These are phyloP conservation scores for Anticlea derivata DNA, from an alignment of 2,888 invertebrate genomes.

Conservation along the genomic window DNA sequence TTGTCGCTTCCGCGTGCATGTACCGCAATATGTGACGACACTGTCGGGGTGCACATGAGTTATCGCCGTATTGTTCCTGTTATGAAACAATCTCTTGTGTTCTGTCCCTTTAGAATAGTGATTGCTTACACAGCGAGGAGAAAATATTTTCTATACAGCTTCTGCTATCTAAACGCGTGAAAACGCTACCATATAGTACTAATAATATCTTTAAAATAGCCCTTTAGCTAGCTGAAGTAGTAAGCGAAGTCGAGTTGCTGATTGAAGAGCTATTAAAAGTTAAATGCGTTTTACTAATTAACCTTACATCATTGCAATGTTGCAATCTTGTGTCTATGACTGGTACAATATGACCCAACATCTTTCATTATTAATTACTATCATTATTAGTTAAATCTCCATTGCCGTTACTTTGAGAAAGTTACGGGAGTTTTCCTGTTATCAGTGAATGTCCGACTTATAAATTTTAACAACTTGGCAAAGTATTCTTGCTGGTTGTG, in stretches of 20 bases:
- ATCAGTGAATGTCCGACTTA: constrained; percentile 32
- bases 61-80: constrained; percentile 27
- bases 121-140: neutral
- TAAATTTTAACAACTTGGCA: constrained; percentile 35
- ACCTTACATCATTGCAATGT: constrained; percentile 2
- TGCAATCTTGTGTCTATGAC: neutral
- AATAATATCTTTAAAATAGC: too few relatives aligned
- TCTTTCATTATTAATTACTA: neutral
- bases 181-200: too few relatives aligned
- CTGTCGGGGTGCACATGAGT: constrained; percentile 25
- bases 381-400: constrained; percentile 9
- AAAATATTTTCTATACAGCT: too few relatives aligned
- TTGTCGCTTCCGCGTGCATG: constrained; percentile 68
- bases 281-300: constrained; percentile 7
- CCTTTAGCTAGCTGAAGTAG: too few relatives aligned
- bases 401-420: constrained; percentile 18
- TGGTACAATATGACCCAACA: neutral
- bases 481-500: constrained; percentile 25
- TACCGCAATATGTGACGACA: constrained; percentile 28
- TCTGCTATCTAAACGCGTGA: too few relatives aligned
- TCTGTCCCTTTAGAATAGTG: constrained; percentile 1
- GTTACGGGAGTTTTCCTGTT: constrained; percentile 21
- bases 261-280: constrained; percentile 1
- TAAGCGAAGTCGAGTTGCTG: neutral
- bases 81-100: constrained; percentile 22